Base-by-base conservation (phyloP, 2,797 vertebrate genomes). In the Mormyrops boulengeri region DNA sequence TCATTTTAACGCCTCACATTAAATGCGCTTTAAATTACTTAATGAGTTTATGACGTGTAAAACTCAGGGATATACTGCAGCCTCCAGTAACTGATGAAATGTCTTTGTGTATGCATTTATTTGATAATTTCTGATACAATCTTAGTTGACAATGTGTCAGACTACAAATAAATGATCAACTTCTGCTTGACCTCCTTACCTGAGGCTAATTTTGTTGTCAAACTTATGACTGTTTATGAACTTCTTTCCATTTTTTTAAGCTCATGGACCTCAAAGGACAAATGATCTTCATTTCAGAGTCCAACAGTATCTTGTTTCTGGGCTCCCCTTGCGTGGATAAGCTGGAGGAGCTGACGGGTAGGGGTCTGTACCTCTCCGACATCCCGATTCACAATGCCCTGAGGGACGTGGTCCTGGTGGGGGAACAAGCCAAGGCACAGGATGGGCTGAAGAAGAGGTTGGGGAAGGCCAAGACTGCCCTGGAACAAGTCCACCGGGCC, bases 241-340 rank as follows among this genome's bases (percentile, higher is more conserved):
- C 19, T 44, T 88, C n/a, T 49, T 69, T 60, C 77, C 2, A 8
- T 89, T 90, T 57, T 50, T 60, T 91, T 52, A 91, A 99, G 98
- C 97, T 96, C 90, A 99, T 98, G 98, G 98, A 99, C 92, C 96
- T 99, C 82, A 99, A 99, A 95, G 99, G 99, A 90, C 99, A 99
- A 94, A 99, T 99, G 99, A 98, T 99, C 93, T 99, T 97, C 91
- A 97, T 99, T 89, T 94, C 97, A 26, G 99, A 99, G 93, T 99
- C 97, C 90, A 97, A 97, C 30, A 96, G 96, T 14, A 96, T 99
- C 92, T 94, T 99, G 50, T 99, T 99, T 93, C 91, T 99, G 95
- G 99, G 99, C 85, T 99, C 99, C 0, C 99, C 99, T 0, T 99
- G 98, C 89, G 98, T 99, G 92, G 98, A 99, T 92, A 97, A 97